Evolutionary conservation across 2,888 invertebrate species (phyloP).

Genomic region (Orthosia cruda): DNA sequence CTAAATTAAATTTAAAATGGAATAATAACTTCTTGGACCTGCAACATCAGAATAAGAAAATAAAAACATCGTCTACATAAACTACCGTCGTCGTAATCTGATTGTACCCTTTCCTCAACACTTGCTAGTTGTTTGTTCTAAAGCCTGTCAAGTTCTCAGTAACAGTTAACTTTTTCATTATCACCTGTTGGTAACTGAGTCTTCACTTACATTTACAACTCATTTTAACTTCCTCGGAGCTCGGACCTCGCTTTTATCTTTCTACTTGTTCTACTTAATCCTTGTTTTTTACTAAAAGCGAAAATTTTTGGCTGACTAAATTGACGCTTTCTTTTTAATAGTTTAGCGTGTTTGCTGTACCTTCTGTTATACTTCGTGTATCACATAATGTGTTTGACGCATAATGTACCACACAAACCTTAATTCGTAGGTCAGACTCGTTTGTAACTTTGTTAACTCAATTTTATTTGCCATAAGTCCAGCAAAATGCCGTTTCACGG

Average conservation of each 20-base stretch:
- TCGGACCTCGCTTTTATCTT: slow-evolving; percentile 41
- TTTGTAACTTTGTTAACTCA: slow-evolving; percentile 8
- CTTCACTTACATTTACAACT: slow-evolving; percentile 68
- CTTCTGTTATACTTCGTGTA: background rate
- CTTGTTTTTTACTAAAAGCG: slow-evolving; percentile 20
- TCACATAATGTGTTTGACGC: background rate
- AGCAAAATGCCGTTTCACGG: slow-evolving; percentile 1
- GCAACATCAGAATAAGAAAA: background rate
- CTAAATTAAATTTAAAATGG: background rate
- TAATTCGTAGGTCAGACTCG: background rate
- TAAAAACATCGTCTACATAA: slow-evolving; percentile 16
- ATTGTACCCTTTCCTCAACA: slow-evolving; percentile 32
- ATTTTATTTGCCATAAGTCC: slow-evolving; percentile 2
- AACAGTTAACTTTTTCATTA: slow-evolving; percentile 67
- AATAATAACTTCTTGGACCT: background rate
- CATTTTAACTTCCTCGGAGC: slow-evolving; percentile 64
- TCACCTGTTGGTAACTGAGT: slow-evolving; percentile 66
- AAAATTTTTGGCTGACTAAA: background rate
- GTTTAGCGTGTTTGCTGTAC: background rate
- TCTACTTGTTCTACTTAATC: slow-evolving; percentile 25
- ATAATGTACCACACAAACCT: background rate
- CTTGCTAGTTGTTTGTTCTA: slow-evolving; percentile 55
- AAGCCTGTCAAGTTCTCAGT: slow-evolving; percentile 53
- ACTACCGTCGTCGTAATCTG: slow-evolving; percentile 25
- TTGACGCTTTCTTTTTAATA: background rate